phyloP scores from a whole-genome alignment of 1,140 invertebrate species.

The Laupala kohalensis region DNA sequence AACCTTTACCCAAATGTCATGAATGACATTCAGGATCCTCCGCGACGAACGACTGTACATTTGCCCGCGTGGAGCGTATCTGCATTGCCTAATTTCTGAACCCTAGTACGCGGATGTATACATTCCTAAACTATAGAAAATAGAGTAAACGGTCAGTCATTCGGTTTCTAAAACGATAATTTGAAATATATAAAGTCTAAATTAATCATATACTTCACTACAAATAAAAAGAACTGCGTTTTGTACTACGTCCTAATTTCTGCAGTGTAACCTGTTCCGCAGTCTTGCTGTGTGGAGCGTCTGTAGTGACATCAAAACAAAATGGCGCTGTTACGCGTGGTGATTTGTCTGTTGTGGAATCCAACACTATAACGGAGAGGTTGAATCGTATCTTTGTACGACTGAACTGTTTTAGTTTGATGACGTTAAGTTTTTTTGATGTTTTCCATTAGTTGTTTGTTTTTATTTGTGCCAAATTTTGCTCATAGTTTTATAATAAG shows the following conservation, averaged over 20 bases:
- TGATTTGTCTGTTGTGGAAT: slow-evolving; percentile 1
- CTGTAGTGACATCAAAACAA: slow-evolving; percentile 11
- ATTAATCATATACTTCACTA: too few relatives aligned
- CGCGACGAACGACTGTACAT: background rate
- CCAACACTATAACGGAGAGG: background rate
- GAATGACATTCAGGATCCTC: too few relatives aligned
- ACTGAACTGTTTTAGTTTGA: background rate
- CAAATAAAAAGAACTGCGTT: too few relatives aligned
- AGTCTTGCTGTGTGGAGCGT: background rate
- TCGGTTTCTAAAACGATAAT: too few relatives aligned
- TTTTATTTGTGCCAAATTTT: background rate
- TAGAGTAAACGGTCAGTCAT: too few relatives aligned
- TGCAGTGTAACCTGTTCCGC: background rate
- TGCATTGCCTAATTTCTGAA: background rate
- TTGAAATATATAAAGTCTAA: too few relatives aligned
- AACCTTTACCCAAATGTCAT: too few relatives aligned
- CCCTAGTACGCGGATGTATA: background rate
- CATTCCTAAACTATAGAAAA: too few relatives aligned
- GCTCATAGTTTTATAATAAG: background rate
- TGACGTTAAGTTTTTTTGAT: background rate
- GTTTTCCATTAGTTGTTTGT: background rate
- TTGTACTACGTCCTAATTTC: background rate
- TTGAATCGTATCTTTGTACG: background rate
- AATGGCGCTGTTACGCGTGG: slow-evolving; percentile 11
- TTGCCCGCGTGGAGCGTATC: background rate